Base-by-base conservation (phyloP, 2,797 vertebrate species). In the Hapalemur alaotrensis region DNA sequence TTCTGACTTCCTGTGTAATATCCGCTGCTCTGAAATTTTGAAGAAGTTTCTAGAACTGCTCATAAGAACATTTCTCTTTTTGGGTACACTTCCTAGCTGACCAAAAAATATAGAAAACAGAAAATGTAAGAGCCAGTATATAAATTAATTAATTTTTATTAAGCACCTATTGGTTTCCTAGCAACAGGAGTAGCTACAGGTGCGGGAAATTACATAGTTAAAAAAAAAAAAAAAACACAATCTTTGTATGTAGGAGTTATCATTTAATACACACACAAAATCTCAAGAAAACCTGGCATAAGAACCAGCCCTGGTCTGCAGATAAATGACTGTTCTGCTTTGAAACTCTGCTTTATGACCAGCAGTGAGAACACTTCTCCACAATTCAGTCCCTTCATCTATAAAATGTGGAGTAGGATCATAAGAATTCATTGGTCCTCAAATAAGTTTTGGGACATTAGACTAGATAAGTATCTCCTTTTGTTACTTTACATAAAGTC, bases 21-120 rank as follows among this genome's bases (percentile, higher is more conserved):
- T 72, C 25, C 5, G 46, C 38, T 81, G 12, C 14, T 91, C 61
- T 50, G 38, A 95, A 95, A 96, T 72, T 89, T 61, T 89, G 57
- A 91, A 73, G 46, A 92, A 91, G 38, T 94, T 90, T 96, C 38
- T 79, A 81, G 7, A 95, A 63, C 22, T 69, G 14, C 48, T 84
- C 48, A 63, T 57, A 46, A 83, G 17, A 88, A 17, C 32, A 76
- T 61, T 93, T 96, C 65, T 93, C 18, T 78, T 84, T 79, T 35
- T 35, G 18, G 9, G 20, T 69, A 79, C 8, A 80, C 23, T 63
- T 87, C 14, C 32, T 82, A 25, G 32, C 4, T 84, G 35, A 59
- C 38, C 5, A 59, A 25, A 81, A 86, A n/a, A 38, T 20, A 3
- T 73, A 38, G 9, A 46, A 25, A 46, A 81, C 41, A 76, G 46